These are phyloP conservation scores for Limosa lapponica DNA, from an alignment of 2,797 vertebrate genomes.

Conservation along the genomic window DNA sequence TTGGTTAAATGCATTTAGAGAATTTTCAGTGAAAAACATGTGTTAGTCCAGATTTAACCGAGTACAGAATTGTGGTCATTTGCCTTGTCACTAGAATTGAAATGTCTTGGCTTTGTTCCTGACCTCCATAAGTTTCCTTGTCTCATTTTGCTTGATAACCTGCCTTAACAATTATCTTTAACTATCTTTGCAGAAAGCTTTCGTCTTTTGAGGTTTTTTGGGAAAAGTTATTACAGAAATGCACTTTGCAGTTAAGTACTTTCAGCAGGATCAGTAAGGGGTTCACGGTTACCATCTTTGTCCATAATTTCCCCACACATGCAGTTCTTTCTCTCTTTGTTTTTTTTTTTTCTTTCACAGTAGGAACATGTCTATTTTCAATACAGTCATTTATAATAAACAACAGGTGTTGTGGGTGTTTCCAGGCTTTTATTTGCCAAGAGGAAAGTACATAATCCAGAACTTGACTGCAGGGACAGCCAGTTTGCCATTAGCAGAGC, in stretches of 20 bases:
- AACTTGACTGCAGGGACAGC: conserved; percentile 59
- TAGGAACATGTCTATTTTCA: neutral
- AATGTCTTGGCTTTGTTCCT: conserved; percentile 6
- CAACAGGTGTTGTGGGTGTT: conserved; percentile 65
- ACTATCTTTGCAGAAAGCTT: neutral
- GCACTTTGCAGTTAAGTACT: neutral
- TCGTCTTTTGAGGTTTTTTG: neutral
- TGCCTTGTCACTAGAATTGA: neutral
- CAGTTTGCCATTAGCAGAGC: conserved; percentile 68
- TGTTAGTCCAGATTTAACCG: neutral
- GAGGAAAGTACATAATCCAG: conserved; percentile 43
- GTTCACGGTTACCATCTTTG: neutral
- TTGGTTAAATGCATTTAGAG: neutral
- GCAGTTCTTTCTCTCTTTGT: neutral
- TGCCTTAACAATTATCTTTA: neutral
- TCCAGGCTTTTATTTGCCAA: conserved; percentile 49
- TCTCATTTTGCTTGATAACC: neutral
- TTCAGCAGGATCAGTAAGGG: neutral
- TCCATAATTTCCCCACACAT: neutral
- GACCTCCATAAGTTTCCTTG: neutral
- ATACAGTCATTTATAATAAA: conserved; percentile 54
- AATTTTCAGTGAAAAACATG: neutral
- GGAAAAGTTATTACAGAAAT: neutral
- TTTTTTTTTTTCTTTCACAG: neutral
- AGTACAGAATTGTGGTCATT: neutral